Evolutionary conservation across 2,113 vertebrate species (phyloP), one percentile per base, ranked within the genome.

Genomic region (Hemichromis elongatus): DNA sequence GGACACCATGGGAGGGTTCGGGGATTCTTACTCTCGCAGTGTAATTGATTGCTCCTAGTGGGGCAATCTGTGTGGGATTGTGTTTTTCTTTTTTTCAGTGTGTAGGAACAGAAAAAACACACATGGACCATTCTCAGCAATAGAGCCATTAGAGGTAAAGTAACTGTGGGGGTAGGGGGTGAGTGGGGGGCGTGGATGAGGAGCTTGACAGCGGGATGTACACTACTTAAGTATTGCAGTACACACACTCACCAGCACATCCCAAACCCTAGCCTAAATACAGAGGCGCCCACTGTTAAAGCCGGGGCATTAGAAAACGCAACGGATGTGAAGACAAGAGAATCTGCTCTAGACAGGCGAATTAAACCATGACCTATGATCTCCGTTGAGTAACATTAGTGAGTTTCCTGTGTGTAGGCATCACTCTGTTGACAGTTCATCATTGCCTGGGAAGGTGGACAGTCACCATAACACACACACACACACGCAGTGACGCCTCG

Each of bases 311-410:
- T 94, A 93, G 79, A 89, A 90, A 86, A 92, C 86, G 87, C 91
- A 79, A 82, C 63, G 87, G 87, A 92, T 80, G 89, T 88, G 35
- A 95, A 93, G 94, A 96, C 94, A 92, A 91, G 93, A 89, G 92
- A 96, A 96, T 96, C 93, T 91, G 91, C 95, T 90, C 78, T 87
- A 94, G 93, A 95, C 96, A 95, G 87, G 93, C 96, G 95, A 96
- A 95, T 97, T 97, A 97, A 97, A 96, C 94, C 78, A 83, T 97
- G 97, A 97, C 97, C 97, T 97, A 96, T 97, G 96, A 95, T 95
- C 96, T 90, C 33, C 86, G 82, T 70, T 93, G 83, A 95, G 96
- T 96, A 97, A 97, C 95, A 97, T 95, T 94, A 90, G 93, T 90
- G 95, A 94, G 96, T 96, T 97, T 97, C 97, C 96, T 97, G 96